Conservation (phyloP, 2,797 vertebrate genomes). For the Diplodus sargus region DNA sequence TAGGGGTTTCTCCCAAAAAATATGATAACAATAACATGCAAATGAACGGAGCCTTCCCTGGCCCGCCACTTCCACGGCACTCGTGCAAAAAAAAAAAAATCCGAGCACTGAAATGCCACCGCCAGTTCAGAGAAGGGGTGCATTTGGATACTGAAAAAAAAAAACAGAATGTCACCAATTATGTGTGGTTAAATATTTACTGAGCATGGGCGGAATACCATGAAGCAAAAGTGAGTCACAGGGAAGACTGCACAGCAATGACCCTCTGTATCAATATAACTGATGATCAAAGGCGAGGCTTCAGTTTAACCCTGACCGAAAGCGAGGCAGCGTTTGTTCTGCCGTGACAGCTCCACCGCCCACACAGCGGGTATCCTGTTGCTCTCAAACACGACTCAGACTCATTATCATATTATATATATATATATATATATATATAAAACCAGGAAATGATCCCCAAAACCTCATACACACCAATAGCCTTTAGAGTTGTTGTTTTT, state of each 20-base stretch:
- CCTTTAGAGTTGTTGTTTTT: not conserved
- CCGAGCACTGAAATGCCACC: conserved; percentile 28
- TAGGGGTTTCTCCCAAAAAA: conserved; percentile 39
- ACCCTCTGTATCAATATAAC: conserved; percentile 58
- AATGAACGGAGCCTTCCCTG: conserved; percentile 27
- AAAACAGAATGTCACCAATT: conserved; percentile 51
- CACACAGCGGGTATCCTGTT: conserved; percentile 3
- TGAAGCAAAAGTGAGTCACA: conserved; percentile 69
- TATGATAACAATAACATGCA: conserved; percentile 34
- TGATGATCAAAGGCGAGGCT: conserved; percentile 52
- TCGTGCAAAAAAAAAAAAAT: conserved; percentile 8
- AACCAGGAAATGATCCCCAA: conserved; percentile 24
- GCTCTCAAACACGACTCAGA: not conserved
- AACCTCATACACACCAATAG: not conserved
- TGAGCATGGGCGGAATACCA: conserved; percentile 44
- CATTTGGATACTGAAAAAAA: conserved; percentile 37
- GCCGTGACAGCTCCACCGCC: conserved; percentile 20
- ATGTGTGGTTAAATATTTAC: conserved; percentile 78
- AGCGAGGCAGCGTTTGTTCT: conserved; percentile 40
- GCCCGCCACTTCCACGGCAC: conserved; percentile 1
- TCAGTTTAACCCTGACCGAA: conserved; percentile 27
- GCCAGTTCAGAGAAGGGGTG: conserved; percentile 52
- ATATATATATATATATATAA: not conserved
- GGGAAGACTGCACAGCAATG: conserved; percentile 34
- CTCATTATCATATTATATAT: conserved; percentile 1